phyloP scores from a whole-genome alignment of 2,888 invertebrate genomes.

The Scrobipalpa costella region DNA sequence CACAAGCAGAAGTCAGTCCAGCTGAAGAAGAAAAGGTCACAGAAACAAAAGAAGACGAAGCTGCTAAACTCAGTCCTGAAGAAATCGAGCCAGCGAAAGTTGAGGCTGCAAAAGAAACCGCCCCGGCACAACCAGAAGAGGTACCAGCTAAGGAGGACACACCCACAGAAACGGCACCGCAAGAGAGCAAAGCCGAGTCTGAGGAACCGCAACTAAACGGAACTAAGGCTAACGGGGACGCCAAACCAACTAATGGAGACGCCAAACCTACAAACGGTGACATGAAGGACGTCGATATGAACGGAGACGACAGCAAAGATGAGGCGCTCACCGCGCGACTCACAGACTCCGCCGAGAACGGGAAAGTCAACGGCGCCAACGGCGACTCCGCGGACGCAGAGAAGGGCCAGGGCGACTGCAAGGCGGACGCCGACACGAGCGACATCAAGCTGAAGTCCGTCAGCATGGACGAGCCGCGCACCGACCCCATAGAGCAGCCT shows the following conservation, averaged over 20 bases:
- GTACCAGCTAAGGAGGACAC: slow-evolving; percentile 27
- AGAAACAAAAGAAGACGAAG: slow-evolving; percentile 30
- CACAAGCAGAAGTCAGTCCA: slow-evolving; percentile 17
- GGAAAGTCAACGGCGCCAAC: slow-evolving; percentile 57
- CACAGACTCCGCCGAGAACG: slow-evolving; percentile 65
- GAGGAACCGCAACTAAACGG: slow-evolving; percentile 65
- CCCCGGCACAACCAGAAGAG: slow-evolving; percentile 33
- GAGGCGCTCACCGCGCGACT: slow-evolving; percentile 63
- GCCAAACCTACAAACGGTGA: slow-evolving; percentile 55
- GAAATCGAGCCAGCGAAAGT: slow-evolving; percentile 32
- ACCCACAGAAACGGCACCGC: slow-evolving; percentile 29
- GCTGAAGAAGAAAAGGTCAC: slow-evolving; percentile 5
- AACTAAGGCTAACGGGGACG: slow-evolving; percentile 39
- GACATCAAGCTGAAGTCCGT: slow-evolving; percentile 82
- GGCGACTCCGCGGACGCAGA: slow-evolving; percentile 46
- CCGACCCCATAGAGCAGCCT: slow-evolving; percentile 73
- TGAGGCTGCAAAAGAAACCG: slow-evolving; percentile 30
- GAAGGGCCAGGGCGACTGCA: slow-evolving; percentile 64
- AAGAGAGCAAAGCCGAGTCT: slow-evolving; percentile 42
- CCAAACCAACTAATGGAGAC: slow-evolving; percentile 25
- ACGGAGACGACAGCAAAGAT: slow-evolving; percentile 60
- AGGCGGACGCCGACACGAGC: slow-evolving; percentile 52
- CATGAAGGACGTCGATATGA: slow-evolving; percentile 42
- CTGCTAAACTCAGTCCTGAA: slow-evolving; percentile 32
- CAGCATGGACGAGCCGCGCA: slow-evolving; percentile 69